These are phyloP conservation scores for Tarsius wallacei DNA, from an alignment of 2,797 vertebrate genomes.

Conservation along the genomic window DNA sequence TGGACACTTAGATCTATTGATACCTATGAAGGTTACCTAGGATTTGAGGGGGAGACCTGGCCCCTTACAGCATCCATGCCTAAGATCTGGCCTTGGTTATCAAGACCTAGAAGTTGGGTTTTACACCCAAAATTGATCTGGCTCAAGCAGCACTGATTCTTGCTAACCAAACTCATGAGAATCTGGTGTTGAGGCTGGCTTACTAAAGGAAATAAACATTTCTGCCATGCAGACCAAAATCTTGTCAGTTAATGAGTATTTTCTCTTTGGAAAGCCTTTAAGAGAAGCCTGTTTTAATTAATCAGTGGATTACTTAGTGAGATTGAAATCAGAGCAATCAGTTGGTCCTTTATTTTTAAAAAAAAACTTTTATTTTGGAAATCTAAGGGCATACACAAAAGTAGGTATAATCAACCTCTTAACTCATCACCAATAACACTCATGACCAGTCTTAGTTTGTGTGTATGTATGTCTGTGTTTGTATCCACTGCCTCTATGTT, in stretches of 20 bases:
- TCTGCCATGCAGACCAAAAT: slow-evolving; percentile 57
- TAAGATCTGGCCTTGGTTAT: neutral
- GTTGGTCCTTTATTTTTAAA: neutral
- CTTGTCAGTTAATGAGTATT: neutral
- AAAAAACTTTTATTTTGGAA: slow-evolving; percentile 1
- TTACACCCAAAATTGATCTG: neutral
- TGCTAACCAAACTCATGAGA: neutral
- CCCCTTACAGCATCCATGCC: neutral
- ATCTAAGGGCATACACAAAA: neutral
- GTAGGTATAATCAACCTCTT: slow-evolving; percentile 27
- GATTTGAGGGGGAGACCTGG: neutral
- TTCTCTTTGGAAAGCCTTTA: slow-evolving; percentile 55
- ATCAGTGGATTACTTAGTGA: slow-evolving; percentile 34
- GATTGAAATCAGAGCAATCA: slow-evolving; percentile 15
- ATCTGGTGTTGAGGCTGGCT: slow-evolving; percentile 4
- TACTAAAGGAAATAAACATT: slow-evolving; percentile 38
- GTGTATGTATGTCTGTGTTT: neutral
- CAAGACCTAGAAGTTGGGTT: neutral
- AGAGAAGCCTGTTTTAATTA: neutral
- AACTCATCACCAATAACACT: neutral
- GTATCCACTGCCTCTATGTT: neutral
- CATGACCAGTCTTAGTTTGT: neutral
- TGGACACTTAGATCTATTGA: neutral
- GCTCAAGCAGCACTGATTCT: slow-evolving; percentile 3
- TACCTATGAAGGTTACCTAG: neutral